A percentile compares a stretch with the other conserved stretches of the same genome.
Evolutionary conservation across 1,140 invertebrate species (phyloP).

Genomic region (Oryctes rhinoceros): DNA sequence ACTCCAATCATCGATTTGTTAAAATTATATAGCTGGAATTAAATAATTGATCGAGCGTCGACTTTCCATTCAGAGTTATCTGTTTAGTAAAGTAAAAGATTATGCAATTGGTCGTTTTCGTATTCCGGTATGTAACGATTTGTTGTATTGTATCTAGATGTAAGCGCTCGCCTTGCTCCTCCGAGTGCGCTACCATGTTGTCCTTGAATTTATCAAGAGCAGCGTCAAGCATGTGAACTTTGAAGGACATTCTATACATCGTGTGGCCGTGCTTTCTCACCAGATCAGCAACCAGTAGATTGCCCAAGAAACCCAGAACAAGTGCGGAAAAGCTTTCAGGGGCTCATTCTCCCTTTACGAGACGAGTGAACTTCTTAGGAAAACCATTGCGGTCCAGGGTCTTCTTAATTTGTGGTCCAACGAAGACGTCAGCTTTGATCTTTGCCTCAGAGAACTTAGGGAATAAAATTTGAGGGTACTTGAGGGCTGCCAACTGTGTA

Average conservation of each 20-base stretch:
- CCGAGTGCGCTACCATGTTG: conserved; percentile 56
- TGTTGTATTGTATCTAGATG: conserved; percentile 58
- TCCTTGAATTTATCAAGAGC: conserved; percentile 58
- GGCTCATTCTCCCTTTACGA: background rate
- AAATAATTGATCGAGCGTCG: too few species aligned
- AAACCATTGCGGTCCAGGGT: background rate
- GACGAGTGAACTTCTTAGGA: background rate
- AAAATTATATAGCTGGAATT: too few species aligned
- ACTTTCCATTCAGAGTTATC: too few species aligned
- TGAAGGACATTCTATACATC: conserved; percentile 52
- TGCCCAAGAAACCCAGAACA: conserved; percentile 53
- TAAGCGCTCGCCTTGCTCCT: conserved; percentile 52
- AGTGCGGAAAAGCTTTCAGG: conserved; percentile 43
- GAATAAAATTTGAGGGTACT: background rate
- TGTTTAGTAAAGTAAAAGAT: too few species aligned
- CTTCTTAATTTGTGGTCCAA: conserved; percentile 11
- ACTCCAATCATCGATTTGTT: too few species aligned
- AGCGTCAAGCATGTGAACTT: conserved; percentile 59
- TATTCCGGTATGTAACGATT: too few species aligned
- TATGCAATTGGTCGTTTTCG: too few species aligned
- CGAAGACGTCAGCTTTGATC: conserved; percentile 37
- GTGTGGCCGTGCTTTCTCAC: conserved; percentile 40
- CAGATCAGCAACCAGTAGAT: conserved; percentile 49
- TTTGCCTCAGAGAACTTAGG: conserved; percentile 36
- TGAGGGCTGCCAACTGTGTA: background rate